These are phyloP conservation scores for Trachythela sp. DNA, from an alignment of 64 coral and sea anemone species.

Conservation along the genomic window DNA sequence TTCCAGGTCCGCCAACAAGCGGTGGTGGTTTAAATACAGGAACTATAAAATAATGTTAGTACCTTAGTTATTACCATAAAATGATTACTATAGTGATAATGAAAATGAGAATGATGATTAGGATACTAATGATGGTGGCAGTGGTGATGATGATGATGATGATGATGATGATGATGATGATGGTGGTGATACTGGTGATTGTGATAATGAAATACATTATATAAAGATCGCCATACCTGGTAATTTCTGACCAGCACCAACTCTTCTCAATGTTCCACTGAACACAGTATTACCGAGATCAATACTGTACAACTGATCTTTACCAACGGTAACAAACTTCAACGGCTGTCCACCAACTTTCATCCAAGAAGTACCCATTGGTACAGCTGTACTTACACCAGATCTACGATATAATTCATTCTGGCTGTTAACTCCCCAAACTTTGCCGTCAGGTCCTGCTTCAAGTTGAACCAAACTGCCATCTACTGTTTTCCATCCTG, in stretches of 20 bases:
- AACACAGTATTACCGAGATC: background rate
- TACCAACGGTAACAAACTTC: background rate
- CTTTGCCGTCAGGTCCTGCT: slow-evolving; percentile 24
- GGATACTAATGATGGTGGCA: no score
- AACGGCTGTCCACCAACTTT: background rate
- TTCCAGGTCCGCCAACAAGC: background rate
- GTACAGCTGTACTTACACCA: slow-evolving; percentile 13
- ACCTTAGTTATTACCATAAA: no score
- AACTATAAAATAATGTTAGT: no score
- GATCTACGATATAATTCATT: slow-evolving; percentile 7
- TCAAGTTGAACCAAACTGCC: slow-evolving; percentile 34
- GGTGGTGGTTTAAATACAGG: no score
- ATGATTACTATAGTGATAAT: no score
- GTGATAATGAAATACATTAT: no score
- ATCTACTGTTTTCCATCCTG: slow-evolving; percentile 16
- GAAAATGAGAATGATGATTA: no score
- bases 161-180: no score
- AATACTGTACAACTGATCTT: background rate
- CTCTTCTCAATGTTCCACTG: background rate
- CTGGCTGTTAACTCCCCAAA: slow-evolving; percentile 19
- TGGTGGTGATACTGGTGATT: no score
- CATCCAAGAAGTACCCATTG: slow-evolving; percentile 32
- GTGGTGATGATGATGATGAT: no score
- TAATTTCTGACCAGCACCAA: background rate
- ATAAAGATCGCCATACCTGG: no score